Evolutionary conservation across 2,888 invertebrate species (phyloP), one percentile per base, ranked within the genome.

Genomic region (Portevinia maculata): DNA sequence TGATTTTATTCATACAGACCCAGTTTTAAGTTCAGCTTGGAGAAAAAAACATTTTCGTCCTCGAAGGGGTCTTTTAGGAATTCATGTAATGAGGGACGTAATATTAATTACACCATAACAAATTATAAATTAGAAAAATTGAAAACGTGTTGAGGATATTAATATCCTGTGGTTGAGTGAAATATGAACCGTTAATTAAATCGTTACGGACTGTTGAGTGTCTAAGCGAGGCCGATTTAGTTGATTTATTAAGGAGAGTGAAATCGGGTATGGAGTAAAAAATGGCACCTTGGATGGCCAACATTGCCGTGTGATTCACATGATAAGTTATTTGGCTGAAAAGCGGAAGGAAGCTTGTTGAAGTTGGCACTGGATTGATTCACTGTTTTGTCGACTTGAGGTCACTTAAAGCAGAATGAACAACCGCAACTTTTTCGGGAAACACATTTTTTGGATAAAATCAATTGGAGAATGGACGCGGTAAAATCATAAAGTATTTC

Each of bases 101-200:
- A 83, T 83, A 83, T 83, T 78, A 83, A 83, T 83, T 76, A 78
- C 67, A 83, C 50, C 17, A 44, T 21, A 78, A 83, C 71, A 83
- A 83, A 73, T 83, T 83, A 67, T 71, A 60, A 83, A 76, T 71
- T 81, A 78, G 83, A 83, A 83, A 83, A 83, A 83, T 83, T 65
- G 83, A 83, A 78, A 83, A 71, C 83, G 83, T 83, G 83, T 83
- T 83, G 71, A 73, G 78, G 78, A 73, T 83, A 83, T 83, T 83
- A 83, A 83, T 83, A 60, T 78, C 46, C 73, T 39, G 81, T 39
- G 81, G 64, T 57, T 75, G 75, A 60, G 59, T 39, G 76, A 48
- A 21, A 30, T 37, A 19, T 7, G 37, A 13, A 34, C 37, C 55
- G 78, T 78, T 83, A 83, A 83, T 83, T 83, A 83, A 83, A 83